Evolutionary conservation across 2,888 invertebrate species (phyloP), one percentile per base, ranked within the genome.

Genomic region (Drosophila prolongata): DNA sequence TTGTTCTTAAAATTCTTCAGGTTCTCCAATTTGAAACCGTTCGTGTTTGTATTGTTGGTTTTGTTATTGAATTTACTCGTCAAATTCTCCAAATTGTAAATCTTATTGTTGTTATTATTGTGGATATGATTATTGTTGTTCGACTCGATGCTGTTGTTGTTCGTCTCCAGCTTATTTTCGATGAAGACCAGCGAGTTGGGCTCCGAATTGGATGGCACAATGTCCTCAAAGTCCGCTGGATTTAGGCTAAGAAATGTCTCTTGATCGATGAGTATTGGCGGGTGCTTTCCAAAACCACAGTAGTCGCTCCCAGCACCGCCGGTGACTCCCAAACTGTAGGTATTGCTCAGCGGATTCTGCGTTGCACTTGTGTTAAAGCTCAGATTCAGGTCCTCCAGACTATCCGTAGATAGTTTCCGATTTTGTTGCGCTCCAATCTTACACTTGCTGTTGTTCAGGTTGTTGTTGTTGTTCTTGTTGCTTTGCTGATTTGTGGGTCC

Each of bases 231-330:
- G 77, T 92, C 92, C 13, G 86, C 90, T n/a, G 92, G 91, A 87
- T 92, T 92, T n/a, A 92, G 84, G 66, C 92, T 92, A 8, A 92
- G 76, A 80, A 92, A 92, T 16, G 92, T 92, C 72, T 92, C 92
- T 72, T 92, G 92, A 80, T 92, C 92, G 46, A 92, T 90, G 37
- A 92, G 72, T 52, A 92, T 90, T 14, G 92, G 92, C 53, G 66
- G 69, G 35, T 90, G 90, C 65, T 91, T 91, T 50, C 87, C 88
- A 44, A 87, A 90, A 35, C 67, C 68, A n/a, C 46, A 52, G 16
- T 73, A 67, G 19, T 76, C 53, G 3, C 34, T 19, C 0, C 49
- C 49, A 19, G 13, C 42, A 3, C 47, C 37, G 8, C 53, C 62
- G 27, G 62, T 62, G 60, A 75, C 86, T 19, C 90, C 87, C 77